Base-by-base conservation (phyloP, 2,113 vertebrate genomes). In the Phrynosoma platyrhinos region DNA sequence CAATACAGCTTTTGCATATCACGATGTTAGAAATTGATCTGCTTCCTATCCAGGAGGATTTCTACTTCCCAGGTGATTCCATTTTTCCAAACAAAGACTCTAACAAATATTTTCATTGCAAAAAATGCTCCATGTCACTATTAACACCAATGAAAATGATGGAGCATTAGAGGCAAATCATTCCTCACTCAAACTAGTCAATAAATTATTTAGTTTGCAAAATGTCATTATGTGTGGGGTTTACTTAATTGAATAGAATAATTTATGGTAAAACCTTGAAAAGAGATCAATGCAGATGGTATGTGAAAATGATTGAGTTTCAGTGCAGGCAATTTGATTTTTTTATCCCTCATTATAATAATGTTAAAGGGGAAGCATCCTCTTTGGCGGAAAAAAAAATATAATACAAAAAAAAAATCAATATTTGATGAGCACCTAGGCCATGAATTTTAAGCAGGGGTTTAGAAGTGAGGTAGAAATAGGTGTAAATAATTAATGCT, bases 181-280 rank as follows among this genome's bases (percentile, higher is more conserved):
- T 92, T 91, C 95, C 95, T 95, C 89, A 94, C 93, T 96, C 93
- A 96, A 97, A 96, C 94, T 89, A 93, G 95, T 95, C 96, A 95
- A 97, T 97, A 97, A 97, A 97, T 97, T 97, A 97, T 97, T 97
- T 97, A 97, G 97, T 96, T 97, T 96, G 96, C 95, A 96, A 97
- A 97, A 97, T 96, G 95, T 95, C 97, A 97, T 97, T 97, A 97
- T 96, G 95, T 96, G 96, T 92, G 93, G 88, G 93, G 96, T 97
- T 97, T 96, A 96, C 96, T 97, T 97, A 97, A 97, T 97, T 97
- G 97, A 97, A 97, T 96, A 96, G 97, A 97, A 97, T 97, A 97
- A 97, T 97, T 97, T 97, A 97, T 97, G 96, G 95, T 94, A 96
- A 97, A 97, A 96, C 94, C 97, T 93, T 95, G 94, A 96, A 96